Conservation (phyloP, 92 coral and sea anemone genomes). For the Phenganax stokvisi region DNA sequence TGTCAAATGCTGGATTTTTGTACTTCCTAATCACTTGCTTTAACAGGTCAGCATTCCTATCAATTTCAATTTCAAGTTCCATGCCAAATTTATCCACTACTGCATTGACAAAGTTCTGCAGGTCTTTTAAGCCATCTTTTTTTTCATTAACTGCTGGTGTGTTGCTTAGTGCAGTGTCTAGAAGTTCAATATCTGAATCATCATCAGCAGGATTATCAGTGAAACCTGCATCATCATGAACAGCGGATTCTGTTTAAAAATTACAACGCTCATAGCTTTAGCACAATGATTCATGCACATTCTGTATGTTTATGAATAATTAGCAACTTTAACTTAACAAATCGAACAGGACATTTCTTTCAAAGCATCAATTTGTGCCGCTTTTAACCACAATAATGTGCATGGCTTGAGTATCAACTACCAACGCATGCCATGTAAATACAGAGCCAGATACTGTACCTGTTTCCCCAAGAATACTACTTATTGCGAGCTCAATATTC, state of each 20-base stretch:
- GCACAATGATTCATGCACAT: no score
- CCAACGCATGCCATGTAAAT: no score
- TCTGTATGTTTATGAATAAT: no score
- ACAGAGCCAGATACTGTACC: not conserved
- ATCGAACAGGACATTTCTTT: no score
- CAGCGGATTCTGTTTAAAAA: not conserved
- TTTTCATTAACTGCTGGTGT: not conserved
- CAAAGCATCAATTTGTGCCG: not conserved
- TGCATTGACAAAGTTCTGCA: constrained; percentile 37
- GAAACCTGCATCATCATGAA: not conserved
- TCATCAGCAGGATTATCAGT: not conserved
- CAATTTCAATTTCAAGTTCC: constrained; percentile 28
- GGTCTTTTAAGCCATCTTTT: constrained; percentile 1
- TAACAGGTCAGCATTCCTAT: constrained; percentile 30
- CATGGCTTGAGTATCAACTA: no score
- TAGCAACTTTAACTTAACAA: no score
- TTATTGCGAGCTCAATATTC: not conserved
- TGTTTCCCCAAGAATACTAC: not conserved
- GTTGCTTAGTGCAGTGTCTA: not conserved
- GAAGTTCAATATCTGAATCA: constrained; percentile 10
- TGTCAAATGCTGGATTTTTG: constrained; percentile 42
- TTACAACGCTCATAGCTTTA: not conserved
- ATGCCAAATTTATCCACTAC: constrained; percentile 37
- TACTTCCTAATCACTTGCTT: constrained; percentile 46
- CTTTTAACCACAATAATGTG: no score